Conservation (phyloP, 2,797 vertebrate species). For the Mastacembelus armatus region DNA sequence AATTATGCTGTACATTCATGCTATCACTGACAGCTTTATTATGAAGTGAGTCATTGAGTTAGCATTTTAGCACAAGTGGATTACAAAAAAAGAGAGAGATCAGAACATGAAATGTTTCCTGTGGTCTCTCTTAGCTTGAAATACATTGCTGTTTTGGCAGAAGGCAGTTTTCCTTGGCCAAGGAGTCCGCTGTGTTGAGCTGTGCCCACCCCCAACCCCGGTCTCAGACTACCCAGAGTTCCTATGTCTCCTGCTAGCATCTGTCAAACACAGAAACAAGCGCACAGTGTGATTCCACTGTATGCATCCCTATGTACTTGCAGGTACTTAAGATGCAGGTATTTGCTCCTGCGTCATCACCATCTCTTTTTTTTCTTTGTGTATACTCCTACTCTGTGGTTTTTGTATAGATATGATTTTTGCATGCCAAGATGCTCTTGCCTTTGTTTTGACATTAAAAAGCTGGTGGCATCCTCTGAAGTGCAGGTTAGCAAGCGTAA, state of each 20-base stretch:
- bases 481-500: conserved; percentile 55
- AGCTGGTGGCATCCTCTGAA: conserved; percentile 46
- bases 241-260: conserved; percentile 40
- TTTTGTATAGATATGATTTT: conserved; percentile 16
- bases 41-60: conserved; percentile 17
- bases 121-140: conserved; percentile 48
- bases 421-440: conserved; percentile 21
- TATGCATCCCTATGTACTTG: neutral
- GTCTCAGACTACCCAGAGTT: conserved; percentile 39
- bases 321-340: neutral
- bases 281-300: neutral
- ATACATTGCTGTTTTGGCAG: conserved; percentile 59
- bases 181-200: conserved; percentile 53
- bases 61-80: conserved; percentile 14
- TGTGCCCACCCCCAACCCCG: conserved; percentile 40
- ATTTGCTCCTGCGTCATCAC: conserved; percentile 9
- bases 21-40: conserved; percentile 15
- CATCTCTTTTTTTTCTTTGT: neutral
- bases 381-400: neutral
- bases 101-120: conserved; percentile 51
- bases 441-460: conserved; percentile 44
- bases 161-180: conserved; percentile 44
- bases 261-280: conserved; percentile 18
- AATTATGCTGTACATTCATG: conserved; percentile 12
- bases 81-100: conserved; percentile 42